Conservation (phyloP, 2,888 invertebrate genomes). For the Alloplasta piceator region DNA sequence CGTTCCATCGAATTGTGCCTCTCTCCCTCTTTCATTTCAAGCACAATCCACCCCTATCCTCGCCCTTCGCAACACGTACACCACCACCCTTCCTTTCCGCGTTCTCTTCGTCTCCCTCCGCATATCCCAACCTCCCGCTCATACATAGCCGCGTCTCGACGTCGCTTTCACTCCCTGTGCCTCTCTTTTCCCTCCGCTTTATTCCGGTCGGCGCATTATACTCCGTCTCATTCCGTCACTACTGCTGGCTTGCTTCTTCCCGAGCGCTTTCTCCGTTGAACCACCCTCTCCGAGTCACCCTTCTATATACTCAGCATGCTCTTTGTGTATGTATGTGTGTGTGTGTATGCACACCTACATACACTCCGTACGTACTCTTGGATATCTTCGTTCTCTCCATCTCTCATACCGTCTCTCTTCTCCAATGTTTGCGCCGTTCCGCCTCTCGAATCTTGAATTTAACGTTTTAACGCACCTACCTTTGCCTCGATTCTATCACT, state of each 20-base stretch:
- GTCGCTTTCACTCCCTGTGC: conserved; percentile 52
- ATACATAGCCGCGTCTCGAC: conserved; percentile 14
- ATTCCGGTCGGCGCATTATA: conserved; percentile 71
- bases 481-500: conserved; percentile 58
- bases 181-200: conserved; percentile 48
- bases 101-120: conserved; percentile 13
- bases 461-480: conserved; percentile 63
- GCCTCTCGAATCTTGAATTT: conserved; percentile 66
- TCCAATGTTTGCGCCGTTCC: conserved; percentile 60
- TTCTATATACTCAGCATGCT: conserved; percentile 50
- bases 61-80: conserved; percentile 59
- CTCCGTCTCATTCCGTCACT: conserved; percentile 79
- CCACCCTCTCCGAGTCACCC: conserved; percentile 19
- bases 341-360: conserved; percentile 7
- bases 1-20: conserved; percentile 68
- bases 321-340: neutral
- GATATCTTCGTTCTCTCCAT: conserved; percentile 60
- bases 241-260: conserved; percentile 70
- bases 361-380: conserved; percentile 63
- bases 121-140: conserved; percentile 12
- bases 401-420: conserved; percentile 59
- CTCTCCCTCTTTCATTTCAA: conserved; percentile 58
- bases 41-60: conserved; percentile 61
- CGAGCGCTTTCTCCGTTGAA: conserved; percentile 20
- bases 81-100: conserved; percentile 7